Evolutionary conservation across 2,113 vertebrate species (phyloP).

Genomic region (Pyxicephalus adspersus): DNA sequence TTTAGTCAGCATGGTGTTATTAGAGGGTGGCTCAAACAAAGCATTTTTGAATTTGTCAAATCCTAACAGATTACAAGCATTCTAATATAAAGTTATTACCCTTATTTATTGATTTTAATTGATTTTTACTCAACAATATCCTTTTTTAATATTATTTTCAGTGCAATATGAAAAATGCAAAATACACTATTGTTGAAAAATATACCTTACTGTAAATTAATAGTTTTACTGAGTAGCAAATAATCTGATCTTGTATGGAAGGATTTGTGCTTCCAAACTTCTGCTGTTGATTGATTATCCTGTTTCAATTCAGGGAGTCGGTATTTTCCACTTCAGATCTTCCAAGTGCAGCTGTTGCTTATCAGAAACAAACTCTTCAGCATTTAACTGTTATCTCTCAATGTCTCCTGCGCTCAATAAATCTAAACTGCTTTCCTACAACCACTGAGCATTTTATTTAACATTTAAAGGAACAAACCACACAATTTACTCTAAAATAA

Average conservation of each 20-base stretch:
- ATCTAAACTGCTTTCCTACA: slow-evolving; percentile 51
- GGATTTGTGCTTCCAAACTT: slow-evolving; percentile 36
- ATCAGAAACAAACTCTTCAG: slow-evolving; percentile 52
- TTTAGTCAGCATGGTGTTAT: too few relatives aligned
- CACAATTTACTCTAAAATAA: not conserved
- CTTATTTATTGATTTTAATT: too few relatives aligned
- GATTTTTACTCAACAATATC: too few relatives aligned
- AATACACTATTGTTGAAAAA: not conserved
- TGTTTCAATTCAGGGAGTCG: slow-evolving; percentile 44
- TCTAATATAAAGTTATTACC: too few relatives aligned
- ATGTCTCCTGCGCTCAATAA: slow-evolving; percentile 47
- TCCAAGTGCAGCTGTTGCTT: slow-evolving; percentile 55
- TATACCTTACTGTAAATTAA: not conserved
- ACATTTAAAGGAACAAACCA: slow-evolving; percentile 28
- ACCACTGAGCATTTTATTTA: slow-evolving; percentile 37
- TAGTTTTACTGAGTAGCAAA: slow-evolving; percentile 5
- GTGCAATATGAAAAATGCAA: too few relatives aligned
- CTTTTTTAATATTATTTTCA: too few relatives aligned
- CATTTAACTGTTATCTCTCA: slow-evolving; percentile 53
- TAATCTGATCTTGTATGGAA: slow-evolving; percentile 21
- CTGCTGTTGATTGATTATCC: slow-evolving; percentile 51
- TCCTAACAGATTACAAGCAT: too few relatives aligned
- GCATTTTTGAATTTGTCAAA: too few relatives aligned
- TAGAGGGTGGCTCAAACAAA: too few relatives aligned
- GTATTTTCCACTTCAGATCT: slow-evolving; percentile 54